Evolutionary conservation across 1,140 invertebrate species (phyloP).

Genomic region (Whitmania pigra): DNA sequence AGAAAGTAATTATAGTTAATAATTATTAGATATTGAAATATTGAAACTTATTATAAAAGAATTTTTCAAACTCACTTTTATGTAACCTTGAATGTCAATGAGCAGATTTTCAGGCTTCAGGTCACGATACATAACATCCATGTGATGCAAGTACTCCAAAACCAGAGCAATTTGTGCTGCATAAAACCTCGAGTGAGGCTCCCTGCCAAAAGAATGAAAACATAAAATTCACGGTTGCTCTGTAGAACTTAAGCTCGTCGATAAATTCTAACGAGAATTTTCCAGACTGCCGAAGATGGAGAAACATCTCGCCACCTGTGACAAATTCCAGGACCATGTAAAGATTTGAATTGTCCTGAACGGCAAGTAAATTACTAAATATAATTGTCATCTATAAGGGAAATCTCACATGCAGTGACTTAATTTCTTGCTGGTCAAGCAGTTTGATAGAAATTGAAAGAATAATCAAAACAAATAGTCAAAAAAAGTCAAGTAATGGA

Average conservation of each 20-base stretch:
- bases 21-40: not conserved
- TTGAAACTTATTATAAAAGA: slow-evolving; percentile 4
- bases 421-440: no score
- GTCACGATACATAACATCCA: slow-evolving; percentile 97
- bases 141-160: slow-evolving; percentile 97
- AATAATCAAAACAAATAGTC: not conserved
- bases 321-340: slow-evolving; percentile 99
- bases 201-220: slow-evolving; percentile 48
- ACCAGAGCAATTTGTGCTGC: slow-evolving; percentile 98
- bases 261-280: slow-evolving; percentile 45
- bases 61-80: slow-evolving; percentile 64
- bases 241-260: no score
- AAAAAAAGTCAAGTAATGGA: not conserved
- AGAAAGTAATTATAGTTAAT: no score
- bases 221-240: no score
- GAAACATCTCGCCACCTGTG: slow-evolving; percentile 96
- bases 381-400: not conserved
- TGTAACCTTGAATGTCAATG: slow-evolving; percentile 92
- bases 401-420: not conserved
- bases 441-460: no score
- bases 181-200: slow-evolving; percentile 96
- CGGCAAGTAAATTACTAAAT: not conserved
- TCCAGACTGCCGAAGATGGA: slow-evolving; percentile 77
- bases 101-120: slow-evolving; percentile 98
- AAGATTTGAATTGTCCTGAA: slow-evolving; percentile 95